Percentiles rank a stretch among this genome's conserved stretches.
These are phyloP conservation scores for Gopherus flavomarginatus DNA, from an alignment of 2,113 vertebrate species.

Conservation along the genomic window DNA sequence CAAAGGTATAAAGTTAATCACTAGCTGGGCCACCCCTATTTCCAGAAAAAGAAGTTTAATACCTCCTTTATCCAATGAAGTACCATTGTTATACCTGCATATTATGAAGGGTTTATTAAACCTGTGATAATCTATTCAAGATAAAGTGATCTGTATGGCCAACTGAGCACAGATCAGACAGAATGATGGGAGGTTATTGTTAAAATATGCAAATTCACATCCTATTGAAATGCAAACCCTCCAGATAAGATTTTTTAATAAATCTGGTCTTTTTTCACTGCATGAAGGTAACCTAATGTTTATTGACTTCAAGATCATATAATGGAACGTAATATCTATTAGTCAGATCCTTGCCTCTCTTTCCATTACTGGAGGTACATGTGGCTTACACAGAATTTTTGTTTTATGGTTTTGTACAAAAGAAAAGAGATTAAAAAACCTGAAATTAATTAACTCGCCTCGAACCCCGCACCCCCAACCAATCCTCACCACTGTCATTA, in stretches of 20 bases:
- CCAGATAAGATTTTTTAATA: conserved; percentile 89
- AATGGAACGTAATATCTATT: conserved; percentile 73
- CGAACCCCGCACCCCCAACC: conserved; percentile 19
- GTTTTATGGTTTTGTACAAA: conserved; percentile 73
- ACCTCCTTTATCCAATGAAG: conserved; percentile 80
- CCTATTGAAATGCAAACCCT: conserved; percentile 87
- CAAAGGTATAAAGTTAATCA: conserved; percentile 79
- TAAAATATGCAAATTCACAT: conserved; percentile 89
- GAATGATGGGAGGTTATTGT: conserved; percentile 84
- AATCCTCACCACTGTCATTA: conserved; percentile 44
- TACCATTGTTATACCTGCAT: conserved; percentile 81
- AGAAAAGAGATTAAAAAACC: conserved; percentile 55
- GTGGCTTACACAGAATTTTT: conserved; percentile 66
- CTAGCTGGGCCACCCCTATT: conserved; percentile 74
- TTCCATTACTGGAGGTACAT: conserved; percentile 73
- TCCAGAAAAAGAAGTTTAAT: conserved; percentile 80
- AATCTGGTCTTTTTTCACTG: conserved; percentile 79
- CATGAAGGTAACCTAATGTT: conserved; percentile 82
- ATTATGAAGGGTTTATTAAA: conserved; percentile 86
- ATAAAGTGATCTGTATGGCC: conserved; percentile 82
- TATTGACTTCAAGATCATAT: conserved; percentile 78
- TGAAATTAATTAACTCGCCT: conserved; percentile 70
- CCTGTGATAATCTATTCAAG: conserved; percentile 81
- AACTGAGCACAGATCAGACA: conserved; percentile 79
- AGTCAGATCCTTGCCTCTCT: conserved; percentile 75